Evolutionary conservation across 53 echinoderm and acorn worm genomes (phyloP).

Genomic region (Luidia sarsii): DNA sequence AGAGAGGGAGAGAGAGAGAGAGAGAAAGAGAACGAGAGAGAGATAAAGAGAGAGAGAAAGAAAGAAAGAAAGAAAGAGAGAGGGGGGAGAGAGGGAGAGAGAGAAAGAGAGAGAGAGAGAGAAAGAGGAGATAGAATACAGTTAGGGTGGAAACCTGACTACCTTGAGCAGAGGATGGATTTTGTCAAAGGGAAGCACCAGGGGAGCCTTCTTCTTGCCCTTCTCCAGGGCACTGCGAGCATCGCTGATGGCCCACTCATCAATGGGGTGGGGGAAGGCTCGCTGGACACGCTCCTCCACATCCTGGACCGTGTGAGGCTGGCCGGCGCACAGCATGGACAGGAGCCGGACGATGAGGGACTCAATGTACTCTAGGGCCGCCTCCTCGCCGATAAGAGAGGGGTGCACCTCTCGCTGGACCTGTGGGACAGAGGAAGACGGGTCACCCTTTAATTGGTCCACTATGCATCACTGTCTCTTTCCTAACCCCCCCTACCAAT

Average conservation of each 20-base stretch:
- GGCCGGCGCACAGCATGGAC: slow-evolving; percentile 81
- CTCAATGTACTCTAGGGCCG: slow-evolving; percentile 93
- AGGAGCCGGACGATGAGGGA: slow-evolving; percentile 90
- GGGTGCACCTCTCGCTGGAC: slow-evolving; percentile 96
- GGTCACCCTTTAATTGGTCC: too few relatives aligned
- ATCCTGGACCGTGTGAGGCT: slow-evolving; percentile 91
- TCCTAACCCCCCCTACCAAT: too few relatives aligned
- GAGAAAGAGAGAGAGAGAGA: too few relatives aligned
- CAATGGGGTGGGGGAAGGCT: slow-evolving; percentile 97
- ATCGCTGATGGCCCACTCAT: slow-evolving; percentile 99
- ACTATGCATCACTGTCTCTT: too few relatives aligned
- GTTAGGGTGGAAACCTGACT: slow-evolving; percentile 17
- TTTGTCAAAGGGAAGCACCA: slow-evolving; percentile 93
- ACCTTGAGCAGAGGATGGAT: slow-evolving; percentile 92
- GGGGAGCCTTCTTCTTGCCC: slow-evolving; percentile 92
- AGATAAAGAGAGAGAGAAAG: too few relatives aligned
- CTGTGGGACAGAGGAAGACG: too few relatives aligned
- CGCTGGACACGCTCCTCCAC: slow-evolving; percentile 91
- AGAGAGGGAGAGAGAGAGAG: too few relatives aligned
- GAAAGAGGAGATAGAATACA: too few relatives aligned
- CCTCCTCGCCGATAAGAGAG: slow-evolving; percentile 79
- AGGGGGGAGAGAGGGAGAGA: too few relatives aligned
- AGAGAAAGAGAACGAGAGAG: too few relatives aligned
- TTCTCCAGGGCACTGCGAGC: slow-evolving; percentile 87
- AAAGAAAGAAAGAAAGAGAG: too few relatives aligned